These are phyloP conservation scores for Blastobasis lacticolella DNA, from an alignment of 2,888 invertebrate species.

Conservation along the genomic window DNA sequence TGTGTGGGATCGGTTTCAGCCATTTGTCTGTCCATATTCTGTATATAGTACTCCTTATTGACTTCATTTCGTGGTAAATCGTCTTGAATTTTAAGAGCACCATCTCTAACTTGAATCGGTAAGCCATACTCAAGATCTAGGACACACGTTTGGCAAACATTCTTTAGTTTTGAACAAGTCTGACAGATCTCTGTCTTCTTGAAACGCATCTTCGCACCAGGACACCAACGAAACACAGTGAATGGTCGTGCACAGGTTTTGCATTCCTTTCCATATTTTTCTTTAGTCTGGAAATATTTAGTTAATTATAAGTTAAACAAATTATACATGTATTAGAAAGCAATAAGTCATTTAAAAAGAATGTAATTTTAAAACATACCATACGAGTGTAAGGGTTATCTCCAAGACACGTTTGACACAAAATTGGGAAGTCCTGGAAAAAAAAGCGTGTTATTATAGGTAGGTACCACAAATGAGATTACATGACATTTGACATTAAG, in stretches of 20 bases:
- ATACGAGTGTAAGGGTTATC: conserved; percentile 97
- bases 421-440: conserved; percentile 94
- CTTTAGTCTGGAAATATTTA: conserved; percentile 86
- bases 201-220: conserved; percentile 95
- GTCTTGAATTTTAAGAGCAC: conserved; percentile 91
- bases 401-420: conserved; percentile 96
- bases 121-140: conserved; percentile 94
- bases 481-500: neutral
- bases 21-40: conserved; percentile 88
- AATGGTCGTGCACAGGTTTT: conserved; percentile 96
- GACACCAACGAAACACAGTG: conserved; percentile 97
- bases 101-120: conserved; percentile 91
- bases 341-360: neutral
- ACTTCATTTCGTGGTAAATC: conserved; percentile 95
- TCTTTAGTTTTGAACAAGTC: conserved; percentile 94
- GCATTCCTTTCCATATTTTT: conserved; percentile 95
- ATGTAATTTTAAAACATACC: conserved; percentile 69
- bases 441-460: conserved; percentile 11
- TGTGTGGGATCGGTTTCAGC: conserved; percentile 64
- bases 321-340: neutral
- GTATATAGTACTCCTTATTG: conserved; percentile 95
- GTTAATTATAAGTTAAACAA: conserved; percentile 4
- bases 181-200: conserved; percentile 98
- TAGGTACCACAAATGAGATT: neutral
- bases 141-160: conserved; percentile 96